phyloP scores from a whole-genome alignment of 2,113 vertebrate species.

The Gambusia affinis region DNA sequence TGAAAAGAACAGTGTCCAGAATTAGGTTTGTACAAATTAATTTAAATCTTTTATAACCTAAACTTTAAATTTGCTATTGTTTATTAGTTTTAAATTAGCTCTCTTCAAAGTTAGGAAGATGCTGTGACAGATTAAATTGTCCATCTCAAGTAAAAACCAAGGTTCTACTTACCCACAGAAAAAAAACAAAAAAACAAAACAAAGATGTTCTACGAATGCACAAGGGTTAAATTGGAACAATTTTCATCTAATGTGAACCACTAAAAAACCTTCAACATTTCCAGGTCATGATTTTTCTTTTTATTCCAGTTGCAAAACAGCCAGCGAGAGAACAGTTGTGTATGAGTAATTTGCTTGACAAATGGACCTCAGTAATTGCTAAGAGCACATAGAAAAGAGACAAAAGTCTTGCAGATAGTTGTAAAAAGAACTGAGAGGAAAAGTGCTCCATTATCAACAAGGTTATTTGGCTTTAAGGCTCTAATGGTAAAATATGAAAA shows the following conservation, averaged over 20 bases:
- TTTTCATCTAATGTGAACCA: conserved; percentile 46
- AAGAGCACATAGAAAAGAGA: conserved; percentile 21
- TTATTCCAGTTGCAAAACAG: conserved; percentile 18
- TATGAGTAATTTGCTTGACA: conserved; percentile 36
- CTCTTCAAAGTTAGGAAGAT: too few species aligned
- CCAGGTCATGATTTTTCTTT: background rate
- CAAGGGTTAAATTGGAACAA: conserved; percentile 41
- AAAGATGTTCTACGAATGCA: conserved; percentile 15
- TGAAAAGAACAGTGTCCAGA: too few species aligned
- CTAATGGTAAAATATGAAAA: background rate
- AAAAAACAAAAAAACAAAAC: background rate
- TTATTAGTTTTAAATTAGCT: background rate
- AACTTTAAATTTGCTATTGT: background rate
- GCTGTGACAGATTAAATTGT: conserved; percentile 5
- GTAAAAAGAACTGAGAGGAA: background rate
- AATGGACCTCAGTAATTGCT: conserved; percentile 47
- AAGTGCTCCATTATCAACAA: conserved; percentile 1
- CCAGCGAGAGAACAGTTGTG: conserved; percentile 20
- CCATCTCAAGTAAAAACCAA: conserved; percentile 5
- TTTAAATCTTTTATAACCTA: background rate
- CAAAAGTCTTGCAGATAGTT: background rate
- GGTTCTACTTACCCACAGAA: background rate
- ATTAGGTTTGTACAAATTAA: background rate
- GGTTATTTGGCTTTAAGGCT: background rate
- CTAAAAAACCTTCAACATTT: conserved; percentile 37